These are phyloP conservation scores for Mesoligia furuncula DNA, from an alignment of 2,888 invertebrate species.

Conservation along the genomic window DNA sequence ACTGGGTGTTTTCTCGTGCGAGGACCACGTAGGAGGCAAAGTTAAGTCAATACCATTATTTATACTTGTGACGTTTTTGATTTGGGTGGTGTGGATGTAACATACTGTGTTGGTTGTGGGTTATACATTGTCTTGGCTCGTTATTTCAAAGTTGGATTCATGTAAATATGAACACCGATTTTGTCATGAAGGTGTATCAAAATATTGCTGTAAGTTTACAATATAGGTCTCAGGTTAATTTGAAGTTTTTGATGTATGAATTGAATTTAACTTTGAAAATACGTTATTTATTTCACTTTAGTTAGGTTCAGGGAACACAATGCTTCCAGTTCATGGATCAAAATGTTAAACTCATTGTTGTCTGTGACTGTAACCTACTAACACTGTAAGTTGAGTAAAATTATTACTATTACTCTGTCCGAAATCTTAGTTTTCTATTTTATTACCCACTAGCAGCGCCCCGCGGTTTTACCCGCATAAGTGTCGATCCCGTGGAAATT, in stretches of 20 bases:
- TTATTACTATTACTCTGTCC: too few species aligned
- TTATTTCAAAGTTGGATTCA: background rate
- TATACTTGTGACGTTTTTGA: slow-evolving; percentile 17
- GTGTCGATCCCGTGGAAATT: too few species aligned
- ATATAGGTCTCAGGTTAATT: background rate
- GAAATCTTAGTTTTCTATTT: too few species aligned
- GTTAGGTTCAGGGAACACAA: background rate
- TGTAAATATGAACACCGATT: background rate
- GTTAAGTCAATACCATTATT: slow-evolving; percentile 28
- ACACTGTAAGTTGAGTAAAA: too few species aligned
- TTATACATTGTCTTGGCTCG: background rate
- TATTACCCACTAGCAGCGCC: too few species aligned
- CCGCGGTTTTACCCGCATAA: too few species aligned
- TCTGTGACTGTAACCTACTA: too few species aligned
- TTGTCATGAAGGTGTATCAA: too few species aligned
- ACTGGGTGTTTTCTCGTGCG: slow-evolving; percentile 5
- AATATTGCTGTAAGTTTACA: background rate
- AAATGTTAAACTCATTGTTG: background rate
- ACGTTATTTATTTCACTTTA: background rate
- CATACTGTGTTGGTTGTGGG: background rate
- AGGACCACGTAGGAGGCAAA: slow-evolving; percentile 24
- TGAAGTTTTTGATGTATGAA: background rate
- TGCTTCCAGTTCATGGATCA: background rate
- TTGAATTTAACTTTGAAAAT: background rate
- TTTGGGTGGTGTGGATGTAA: background rate